A percentile compares a stretch with the other conserved stretches of the same genome.
Conservation (phyloP, 2,113 vertebrate genomes). For the Crotalus horridus region DNA sequence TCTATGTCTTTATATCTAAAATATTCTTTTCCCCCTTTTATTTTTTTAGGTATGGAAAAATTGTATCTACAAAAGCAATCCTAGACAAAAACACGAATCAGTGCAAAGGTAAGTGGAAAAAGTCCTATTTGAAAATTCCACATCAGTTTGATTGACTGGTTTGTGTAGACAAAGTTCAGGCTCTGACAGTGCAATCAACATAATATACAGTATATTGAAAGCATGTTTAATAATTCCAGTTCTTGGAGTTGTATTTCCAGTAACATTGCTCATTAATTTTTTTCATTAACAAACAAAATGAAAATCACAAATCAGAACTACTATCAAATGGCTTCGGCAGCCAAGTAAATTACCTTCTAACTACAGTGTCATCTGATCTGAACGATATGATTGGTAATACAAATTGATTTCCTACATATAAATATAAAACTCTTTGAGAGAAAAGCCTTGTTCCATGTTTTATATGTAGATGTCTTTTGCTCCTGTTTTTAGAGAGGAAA, state of each 20-base stretch:
- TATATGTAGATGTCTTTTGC: conserved; percentile 39
- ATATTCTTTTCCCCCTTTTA: conserved; percentile 38
- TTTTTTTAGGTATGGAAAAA: conserved; percentile 89
- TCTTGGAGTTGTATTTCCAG: conserved; percentile 67
- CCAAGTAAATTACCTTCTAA: conserved; percentile 74
- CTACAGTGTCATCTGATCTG: conserved; percentile 66
- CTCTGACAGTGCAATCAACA: conserved; percentile 47
- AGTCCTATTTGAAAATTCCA: conserved; percentile 23
- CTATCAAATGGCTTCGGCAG: conserved; percentile 69
- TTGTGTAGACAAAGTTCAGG: conserved; percentile 35
- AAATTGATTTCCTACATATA: conserved; percentile 74
- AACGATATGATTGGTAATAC: conserved; percentile 71
- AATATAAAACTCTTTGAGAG: conserved; percentile 51
- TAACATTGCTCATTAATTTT: conserved; percentile 77
- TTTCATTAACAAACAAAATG: conserved; percentile 80
- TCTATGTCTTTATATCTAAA: neutral
- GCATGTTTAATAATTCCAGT: conserved; percentile 58
- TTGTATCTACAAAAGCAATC: conserved; percentile 98
- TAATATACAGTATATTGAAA: conserved; percentile 47
- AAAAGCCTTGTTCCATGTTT: conserved; percentile 56
- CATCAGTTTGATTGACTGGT: conserved; percentile 29
- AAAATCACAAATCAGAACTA: conserved; percentile 78
- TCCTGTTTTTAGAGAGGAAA: neutral
- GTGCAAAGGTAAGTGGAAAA: conserved; percentile 88
- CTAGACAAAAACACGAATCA: conserved; percentile 99